Evolutionary conservation across 2,113 vertebrate genomes (phyloP), one percentile per base, ranked within the genome.

Genomic region (Bambusicola thoracicus): DNA sequence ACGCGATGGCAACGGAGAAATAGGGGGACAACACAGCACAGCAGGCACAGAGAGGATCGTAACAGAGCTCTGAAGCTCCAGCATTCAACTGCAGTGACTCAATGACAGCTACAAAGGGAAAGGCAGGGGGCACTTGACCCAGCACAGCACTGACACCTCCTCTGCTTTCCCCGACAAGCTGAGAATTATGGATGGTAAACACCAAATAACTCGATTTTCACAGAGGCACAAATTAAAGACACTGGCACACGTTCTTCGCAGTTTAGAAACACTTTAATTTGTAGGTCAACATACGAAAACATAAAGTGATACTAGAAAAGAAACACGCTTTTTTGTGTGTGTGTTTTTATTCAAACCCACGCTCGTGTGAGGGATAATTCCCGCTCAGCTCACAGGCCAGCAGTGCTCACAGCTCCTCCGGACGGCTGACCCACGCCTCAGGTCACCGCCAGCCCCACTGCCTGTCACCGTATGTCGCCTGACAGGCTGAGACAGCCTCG

Each of bases 21-120:
- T 1, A 41, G 0, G 10, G 61, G 10, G 19, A 88, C 36, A 61
- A 34, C 1, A 20, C 20, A 1, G 2, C 36, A 29, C 5, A 22
- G 56, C 8, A 14, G 59, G 48, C 27, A 8, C 6, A 41, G 81
- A 41, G 81, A 34, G 3, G 27, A 22, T 10, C 53, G 15, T 24
- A 73, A 77, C 36, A 34, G 25, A 68, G 25, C 38, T 79, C 58
- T 40, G 40, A n/a, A 76, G 56, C 1, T 4, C 55, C 32, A 74
- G 44, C 5, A 20, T 13, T 53, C 11, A 0, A 38, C 48, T 44
- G 14, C 24, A 44, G n/a, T 9, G 66, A 79, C 19, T 87, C 22
- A 15, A 40, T 56, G 38, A 59, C 36, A 44, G 59, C 30, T n/a
- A 78, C 46, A 38, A 27, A 21, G 21, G 32, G 3, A 6, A 77